Conservation (phyloP, 1,140 invertebrate species). For the Papilio polyxenes region DNA sequence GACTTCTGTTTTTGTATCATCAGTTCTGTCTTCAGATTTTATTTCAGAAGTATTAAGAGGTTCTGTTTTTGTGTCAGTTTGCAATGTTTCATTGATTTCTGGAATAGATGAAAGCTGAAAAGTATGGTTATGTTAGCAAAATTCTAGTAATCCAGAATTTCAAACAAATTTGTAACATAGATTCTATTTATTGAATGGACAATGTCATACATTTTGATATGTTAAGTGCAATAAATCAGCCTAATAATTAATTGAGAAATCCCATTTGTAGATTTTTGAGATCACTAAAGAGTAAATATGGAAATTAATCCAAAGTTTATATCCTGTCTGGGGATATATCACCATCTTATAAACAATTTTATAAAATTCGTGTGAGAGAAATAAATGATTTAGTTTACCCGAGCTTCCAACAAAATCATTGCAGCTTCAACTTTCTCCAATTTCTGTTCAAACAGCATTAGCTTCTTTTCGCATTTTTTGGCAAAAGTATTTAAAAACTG, state of each 20-base stretch:
- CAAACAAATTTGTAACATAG: too few species aligned
- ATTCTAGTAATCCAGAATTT: not conserved
- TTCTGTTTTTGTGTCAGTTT: slow-evolving; percentile 25
- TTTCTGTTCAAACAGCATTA: slow-evolving; percentile 90
- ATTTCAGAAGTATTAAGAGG: slow-evolving; percentile 34
- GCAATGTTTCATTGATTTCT: slow-evolving; percentile 76
- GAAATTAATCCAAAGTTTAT: too few species aligned
- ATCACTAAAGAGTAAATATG: too few species aligned
- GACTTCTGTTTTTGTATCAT: slow-evolving; percentile 40
- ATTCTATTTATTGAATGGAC: too few species aligned
- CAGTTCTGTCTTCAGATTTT: slow-evolving; percentile 41
- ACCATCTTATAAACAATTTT: not conserved
- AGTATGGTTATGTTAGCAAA: not conserved
- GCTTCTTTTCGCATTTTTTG: slow-evolving; percentile 90
- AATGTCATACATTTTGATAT: too few species aligned
- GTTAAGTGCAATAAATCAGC: too few species aligned
- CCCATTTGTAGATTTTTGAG: too few species aligned
- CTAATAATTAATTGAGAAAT: too few species aligned
- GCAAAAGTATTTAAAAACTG: slow-evolving; percentile 95
- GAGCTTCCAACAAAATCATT: slow-evolving; percentile 91
- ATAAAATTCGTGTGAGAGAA: not conserved
- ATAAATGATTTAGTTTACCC: slow-evolving; percentile 81
- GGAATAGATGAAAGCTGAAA: slow-evolving; percentile 88
- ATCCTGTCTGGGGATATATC: too few species aligned
- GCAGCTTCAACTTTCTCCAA: slow-evolving; percentile 93